Conservation (phyloP, 2,113 vertebrate species). For the Empidonax traillii region DNA sequence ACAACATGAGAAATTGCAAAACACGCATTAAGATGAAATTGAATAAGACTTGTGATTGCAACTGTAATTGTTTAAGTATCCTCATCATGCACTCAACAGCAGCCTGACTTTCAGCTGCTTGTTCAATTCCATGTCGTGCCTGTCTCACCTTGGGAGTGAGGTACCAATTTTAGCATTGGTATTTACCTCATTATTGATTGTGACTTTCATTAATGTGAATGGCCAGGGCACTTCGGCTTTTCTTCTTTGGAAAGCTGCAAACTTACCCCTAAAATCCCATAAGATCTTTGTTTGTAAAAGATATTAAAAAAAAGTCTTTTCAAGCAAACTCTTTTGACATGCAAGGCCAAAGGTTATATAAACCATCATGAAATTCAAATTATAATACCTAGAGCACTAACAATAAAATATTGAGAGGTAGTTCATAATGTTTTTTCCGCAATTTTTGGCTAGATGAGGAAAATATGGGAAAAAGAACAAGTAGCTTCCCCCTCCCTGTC, state of each 20-base stretch:
- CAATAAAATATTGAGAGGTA: neutral
- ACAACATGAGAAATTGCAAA: neutral
- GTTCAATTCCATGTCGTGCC: neutral
- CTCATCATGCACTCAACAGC: neutral
- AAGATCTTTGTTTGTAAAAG: neutral
- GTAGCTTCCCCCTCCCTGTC: fast-evolving
- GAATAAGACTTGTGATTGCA: neutral
- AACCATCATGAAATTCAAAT: neutral
- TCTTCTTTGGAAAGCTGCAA: neutral
- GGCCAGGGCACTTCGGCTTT: neutral
- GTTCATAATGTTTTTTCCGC: neutral
- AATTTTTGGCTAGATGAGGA: neutral
- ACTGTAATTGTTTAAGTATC: neutral
- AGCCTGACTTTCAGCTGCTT: neutral
- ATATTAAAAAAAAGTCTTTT: neutral
- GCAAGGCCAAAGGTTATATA: neutral
- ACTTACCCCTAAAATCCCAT: neutral
- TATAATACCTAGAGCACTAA: neutral
- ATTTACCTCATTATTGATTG: neutral
- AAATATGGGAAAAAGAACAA: neutral
- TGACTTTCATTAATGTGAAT: neutral
- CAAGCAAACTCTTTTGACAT: neutral
- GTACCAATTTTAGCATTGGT: neutral
- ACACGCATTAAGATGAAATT: neutral
- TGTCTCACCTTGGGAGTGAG: neutral